phyloP scores from a whole-genome alignment of 2,888 invertebrate genomes.

The Drosophila koepferae region DNA sequence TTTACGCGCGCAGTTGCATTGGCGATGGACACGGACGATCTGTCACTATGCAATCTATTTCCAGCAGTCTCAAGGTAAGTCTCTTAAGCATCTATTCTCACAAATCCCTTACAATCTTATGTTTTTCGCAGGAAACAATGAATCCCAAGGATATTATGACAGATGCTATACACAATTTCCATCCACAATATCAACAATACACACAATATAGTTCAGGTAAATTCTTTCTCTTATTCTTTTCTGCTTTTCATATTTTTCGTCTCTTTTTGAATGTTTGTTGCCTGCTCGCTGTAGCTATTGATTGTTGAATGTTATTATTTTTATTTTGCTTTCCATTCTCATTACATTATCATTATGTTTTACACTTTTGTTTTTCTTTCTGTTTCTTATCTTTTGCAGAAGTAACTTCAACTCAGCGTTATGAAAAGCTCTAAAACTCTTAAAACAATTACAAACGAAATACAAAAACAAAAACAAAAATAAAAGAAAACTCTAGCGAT shows the following conservation, averaged over 20 bases:
- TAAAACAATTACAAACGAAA: conserved; percentile 33
- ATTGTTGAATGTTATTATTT: conserved; percentile 47
- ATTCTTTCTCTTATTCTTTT: conserved; percentile 74
- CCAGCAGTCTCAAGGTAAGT: conserved; percentile 96
- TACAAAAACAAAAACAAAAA: not conserved
- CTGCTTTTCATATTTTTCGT: conserved; percentile 7
- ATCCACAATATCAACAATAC: conserved; percentile 99
- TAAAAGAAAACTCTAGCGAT: conserved; percentile 53
- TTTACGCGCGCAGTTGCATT: conserved; percentile 92
- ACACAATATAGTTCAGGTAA: conserved; percentile 98
- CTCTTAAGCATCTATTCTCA: not conserved
- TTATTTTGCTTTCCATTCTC: conserved; percentile 44
- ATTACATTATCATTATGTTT: conserved; percentile 62
- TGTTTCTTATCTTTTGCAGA: conserved; percentile 90
- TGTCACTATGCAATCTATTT: conserved; percentile 99
- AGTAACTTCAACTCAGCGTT: conserved; percentile 95
- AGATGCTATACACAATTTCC: conserved; percentile 99
- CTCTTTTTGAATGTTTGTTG: conserved; percentile 55
- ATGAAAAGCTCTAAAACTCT: conserved; percentile 93
- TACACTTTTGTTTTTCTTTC: conserved; percentile 66
- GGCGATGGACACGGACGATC: conserved; percentile 95
- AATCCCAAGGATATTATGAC: conserved; percentile 99
- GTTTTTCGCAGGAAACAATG: conserved; percentile 93
- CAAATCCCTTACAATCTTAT: not conserved
- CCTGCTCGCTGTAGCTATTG: conserved; percentile 47